Evolutionary conservation across 2,113 vertebrate species (phyloP).

Genomic region (Hemiprocne comata): DNA sequence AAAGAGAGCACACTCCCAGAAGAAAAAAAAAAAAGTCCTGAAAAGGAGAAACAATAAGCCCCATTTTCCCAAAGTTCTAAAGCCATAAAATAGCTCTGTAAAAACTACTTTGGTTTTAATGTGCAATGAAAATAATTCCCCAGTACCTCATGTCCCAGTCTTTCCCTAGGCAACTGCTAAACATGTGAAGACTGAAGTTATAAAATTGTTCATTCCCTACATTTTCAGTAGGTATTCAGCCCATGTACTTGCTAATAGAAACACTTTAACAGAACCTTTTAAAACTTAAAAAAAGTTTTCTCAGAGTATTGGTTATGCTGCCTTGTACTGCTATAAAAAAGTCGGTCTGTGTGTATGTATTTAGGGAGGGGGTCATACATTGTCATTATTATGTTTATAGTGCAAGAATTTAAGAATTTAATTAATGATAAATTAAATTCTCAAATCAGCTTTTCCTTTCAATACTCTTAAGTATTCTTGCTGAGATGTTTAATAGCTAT

Average conservation of each 20-base stretch:
- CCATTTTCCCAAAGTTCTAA: neutral
- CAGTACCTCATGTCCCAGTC: neutral
- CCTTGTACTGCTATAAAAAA: neutral
- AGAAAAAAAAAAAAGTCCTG: neutral
- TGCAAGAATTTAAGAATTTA: neutral
- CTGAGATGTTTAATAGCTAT: neutral
- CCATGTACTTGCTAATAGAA: neutral
- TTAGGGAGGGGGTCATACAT: neutral
- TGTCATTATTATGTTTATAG: neutral
- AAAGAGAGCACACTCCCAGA: neutral
- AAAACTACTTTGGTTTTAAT: neutral
- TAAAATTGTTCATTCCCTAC: neutral
- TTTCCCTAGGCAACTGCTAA: neutral
- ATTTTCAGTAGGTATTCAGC: neutral
- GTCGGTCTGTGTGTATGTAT: neutral
- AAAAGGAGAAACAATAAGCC: neutral
- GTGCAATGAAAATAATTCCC: neutral
- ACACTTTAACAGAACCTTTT: neutral
- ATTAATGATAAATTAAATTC: neutral
- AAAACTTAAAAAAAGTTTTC: neutral
- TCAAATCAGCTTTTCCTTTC: neutral
- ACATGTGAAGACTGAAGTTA: neutral
- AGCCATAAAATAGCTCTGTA: neutral
- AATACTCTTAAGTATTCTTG: neutral
- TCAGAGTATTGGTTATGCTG: neutral